Conservation (phyloP, 2,888 invertebrate species). For the Eremobia ochroleuca region DNA sequence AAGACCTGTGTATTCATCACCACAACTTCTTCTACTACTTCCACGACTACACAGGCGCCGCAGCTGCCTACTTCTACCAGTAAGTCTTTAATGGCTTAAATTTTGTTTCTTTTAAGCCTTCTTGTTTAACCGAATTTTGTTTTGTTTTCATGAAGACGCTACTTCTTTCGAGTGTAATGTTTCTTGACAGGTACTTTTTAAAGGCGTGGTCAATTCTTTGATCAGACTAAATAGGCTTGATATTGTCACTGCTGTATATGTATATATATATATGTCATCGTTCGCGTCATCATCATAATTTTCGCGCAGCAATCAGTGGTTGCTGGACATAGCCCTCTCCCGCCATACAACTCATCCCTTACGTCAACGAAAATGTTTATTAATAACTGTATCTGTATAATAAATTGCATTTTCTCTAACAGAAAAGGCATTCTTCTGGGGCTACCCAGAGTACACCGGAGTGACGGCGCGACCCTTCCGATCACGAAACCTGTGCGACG, state of each 20-base stretch:
- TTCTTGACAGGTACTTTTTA: background rate
- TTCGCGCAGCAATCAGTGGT: background rate
- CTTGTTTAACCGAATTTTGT: background rate
- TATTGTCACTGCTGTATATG: background rate
- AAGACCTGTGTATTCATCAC: conserved; percentile 78
- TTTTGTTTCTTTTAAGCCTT: background rate
- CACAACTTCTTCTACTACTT: conserved; percentile 73
- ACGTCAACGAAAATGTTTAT: background rate
- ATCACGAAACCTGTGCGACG: conserved; percentile 88
- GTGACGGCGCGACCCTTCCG: conserved; percentile 77
- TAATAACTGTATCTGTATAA: background rate
- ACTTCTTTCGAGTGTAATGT: background rate
- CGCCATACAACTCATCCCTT: background rate
- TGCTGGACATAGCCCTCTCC: background rate
- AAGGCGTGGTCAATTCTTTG: background rate
- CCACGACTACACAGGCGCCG: conserved; percentile 64
- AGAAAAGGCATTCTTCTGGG: conserved; percentile 77
- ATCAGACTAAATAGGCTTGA: background rate
- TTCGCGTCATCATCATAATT: background rate
- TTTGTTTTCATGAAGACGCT: background rate
- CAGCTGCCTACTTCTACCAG: conserved; percentile 67
- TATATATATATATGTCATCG: too few relatives aligned
- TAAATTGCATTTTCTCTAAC: background rate
- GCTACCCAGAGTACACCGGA: conserved; percentile 76
- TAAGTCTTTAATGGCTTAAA: conserved; percentile 37